phyloP scores from a whole-genome alignment of 2,113 vertebrate species.

The Corapipo altera region DNA sequence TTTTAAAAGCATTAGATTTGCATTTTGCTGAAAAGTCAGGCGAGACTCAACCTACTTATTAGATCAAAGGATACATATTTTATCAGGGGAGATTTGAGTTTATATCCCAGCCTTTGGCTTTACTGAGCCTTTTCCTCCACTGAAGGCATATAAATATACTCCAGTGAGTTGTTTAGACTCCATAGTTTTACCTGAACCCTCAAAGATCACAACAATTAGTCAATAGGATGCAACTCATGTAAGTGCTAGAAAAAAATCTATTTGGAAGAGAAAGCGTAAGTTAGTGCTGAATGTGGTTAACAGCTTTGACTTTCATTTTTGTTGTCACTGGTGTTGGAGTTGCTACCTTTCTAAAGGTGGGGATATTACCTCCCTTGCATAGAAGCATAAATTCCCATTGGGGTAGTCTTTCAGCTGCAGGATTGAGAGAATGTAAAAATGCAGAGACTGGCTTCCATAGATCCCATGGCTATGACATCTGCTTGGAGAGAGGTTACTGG shows the following conservation, averaged over 20 bases:
- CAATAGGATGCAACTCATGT: neutral
- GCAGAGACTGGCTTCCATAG: neutral
- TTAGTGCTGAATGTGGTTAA: neutral
- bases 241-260: neutral
- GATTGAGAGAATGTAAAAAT: neutral
- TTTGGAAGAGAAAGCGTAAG: neutral
- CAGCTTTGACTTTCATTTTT: neutral
- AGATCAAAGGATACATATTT: constrained; percentile 60
- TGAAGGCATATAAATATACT: constrained; percentile 28
- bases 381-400: neutral
- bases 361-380: neutral
- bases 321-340: neutral
- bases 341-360: neutral
- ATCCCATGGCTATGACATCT: neutral
- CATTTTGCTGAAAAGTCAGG: constrained; percentile 57
- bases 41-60: constrained; percentile 57
- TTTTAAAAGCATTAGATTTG: neutral
- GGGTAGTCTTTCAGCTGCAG: neutral
- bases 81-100: constrained; percentile 46
- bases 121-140: constrained; percentile 10
- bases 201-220: neutral
- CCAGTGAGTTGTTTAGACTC: constrained; percentile 1
- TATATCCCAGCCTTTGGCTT: constrained; percentile 35
- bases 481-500: neutral
- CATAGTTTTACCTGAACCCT: neutral